phyloP scores from a whole-genome alignment of 2,888 invertebrate species.

The Macrophya annulata region DNA sequence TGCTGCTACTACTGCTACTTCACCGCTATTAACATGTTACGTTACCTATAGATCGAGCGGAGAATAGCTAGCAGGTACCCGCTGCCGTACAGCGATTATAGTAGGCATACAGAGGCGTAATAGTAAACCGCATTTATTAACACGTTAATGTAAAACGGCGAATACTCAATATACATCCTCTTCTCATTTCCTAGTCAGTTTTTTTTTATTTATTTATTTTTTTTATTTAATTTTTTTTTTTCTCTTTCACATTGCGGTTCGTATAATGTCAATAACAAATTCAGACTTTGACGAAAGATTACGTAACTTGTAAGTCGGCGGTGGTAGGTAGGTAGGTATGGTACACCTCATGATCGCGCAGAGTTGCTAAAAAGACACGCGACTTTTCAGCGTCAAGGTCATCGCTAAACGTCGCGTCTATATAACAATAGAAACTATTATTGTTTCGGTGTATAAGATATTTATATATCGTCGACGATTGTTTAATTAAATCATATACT shows the following conservation, averaged over 20 bases:
- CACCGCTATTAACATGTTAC: conserved; percentile 6
- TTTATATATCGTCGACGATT: not conserved
- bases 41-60: not conserved
- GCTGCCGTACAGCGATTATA: not conserved
- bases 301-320: conserved; percentile 20
- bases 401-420: not conserved
- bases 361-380: not conserved
- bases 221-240: not conserved
- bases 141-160: conserved; percentile 31
- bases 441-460: not conserved
- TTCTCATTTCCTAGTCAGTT: not conserved
- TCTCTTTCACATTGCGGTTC: not conserved
- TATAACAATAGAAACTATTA: conserved; percentile 5
- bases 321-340: not conserved
- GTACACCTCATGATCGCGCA: not conserved
- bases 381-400: conserved; percentile 13
- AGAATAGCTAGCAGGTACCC: not conserved
- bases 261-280: conserved; percentile 40
- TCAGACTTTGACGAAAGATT: conserved; percentile 31
- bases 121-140: conserved; percentile 26
- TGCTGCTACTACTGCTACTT: not conserved
- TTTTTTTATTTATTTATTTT: not conserved
- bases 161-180: not conserved
- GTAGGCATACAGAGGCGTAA: conserved; percentile 22
- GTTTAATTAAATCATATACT: not conserved